Base-by-base conservation (phyloP, 92 coral and sea anemone species). In the Umimayanthus kanabou region DNA sequence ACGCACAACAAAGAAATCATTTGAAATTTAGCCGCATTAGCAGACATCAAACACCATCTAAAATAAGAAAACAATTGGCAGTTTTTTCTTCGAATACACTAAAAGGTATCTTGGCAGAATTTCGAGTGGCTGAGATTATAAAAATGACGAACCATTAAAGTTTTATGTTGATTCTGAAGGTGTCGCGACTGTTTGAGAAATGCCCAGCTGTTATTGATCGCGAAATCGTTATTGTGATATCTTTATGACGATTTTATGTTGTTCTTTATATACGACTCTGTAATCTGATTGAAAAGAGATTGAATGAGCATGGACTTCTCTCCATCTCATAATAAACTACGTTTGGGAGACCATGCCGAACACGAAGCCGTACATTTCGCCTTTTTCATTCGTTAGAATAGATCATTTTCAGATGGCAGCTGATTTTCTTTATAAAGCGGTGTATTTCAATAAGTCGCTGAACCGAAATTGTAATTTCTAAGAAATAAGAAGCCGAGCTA, bases 101-200 rank as follows among this genome's bases (percentile, higher is more conserved):
- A 26, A 30, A 40, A 25, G 22, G 22, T 16, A 43, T 22, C n/a
- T 20, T 47, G 49, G 50, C 20, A 70, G 74, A 45, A 26, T 45
- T 69, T 70, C 42, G 4, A 43, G 77, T 70, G 37, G 67, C 87
- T 20, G 69, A 70, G 79, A 71, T 70, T 2, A 80, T 53, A 80
- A 47, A 83, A 83, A 83, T 71, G 77, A 64, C 66, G 79, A 23
- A 83, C 65, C 87, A 83, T 83, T 83, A 83, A 83, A 69, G 40
- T 83, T 83, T 83, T 20, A 83, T 83, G 58, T 8, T 28, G 25
- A 25, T 14, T 29, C 42, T 7, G 65, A 43, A 9, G 78, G 66
- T 83, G 77, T 83, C 67, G 42, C 45, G 64, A 43, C 65, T 71
- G 77, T 70, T 83, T 83, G 67, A 4, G 64, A 29, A 43, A 70